phyloP scores from a whole-genome alignment of 2,888 invertebrate species.

The Ariolimax columbianus region DNA sequence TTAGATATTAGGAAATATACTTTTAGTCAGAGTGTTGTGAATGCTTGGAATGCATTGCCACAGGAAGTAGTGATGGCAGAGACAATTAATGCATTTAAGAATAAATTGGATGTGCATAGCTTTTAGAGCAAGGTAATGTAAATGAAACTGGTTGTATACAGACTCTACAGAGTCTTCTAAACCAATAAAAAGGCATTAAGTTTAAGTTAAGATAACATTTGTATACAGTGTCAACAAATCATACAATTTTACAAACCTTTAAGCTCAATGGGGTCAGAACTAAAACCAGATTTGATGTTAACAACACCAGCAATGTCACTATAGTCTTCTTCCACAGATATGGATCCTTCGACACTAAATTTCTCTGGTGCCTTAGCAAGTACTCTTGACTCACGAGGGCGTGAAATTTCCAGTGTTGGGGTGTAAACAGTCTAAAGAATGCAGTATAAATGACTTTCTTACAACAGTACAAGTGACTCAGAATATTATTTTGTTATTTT shows the following conservation, averaged over 20 bases:
- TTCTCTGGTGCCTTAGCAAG: not conserved
- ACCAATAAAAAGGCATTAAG: too few species aligned
- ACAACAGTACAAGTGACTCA: not conserved
- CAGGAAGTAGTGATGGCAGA: too few species aligned
- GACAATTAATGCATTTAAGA: too few species aligned
- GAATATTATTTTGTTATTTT: not conserved
- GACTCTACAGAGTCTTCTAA: too few species aligned
- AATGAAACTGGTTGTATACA: too few species aligned
- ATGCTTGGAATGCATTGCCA: too few species aligned
- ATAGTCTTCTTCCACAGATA: constrained; percentile 7
- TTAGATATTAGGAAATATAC: too few species aligned
- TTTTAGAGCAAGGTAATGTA: too few species aligned
- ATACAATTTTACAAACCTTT: constrained; percentile 11
- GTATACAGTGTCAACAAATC: not conserved
- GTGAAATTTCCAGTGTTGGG: constrained; percentile 22
- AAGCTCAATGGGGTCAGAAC: constrained; percentile 31
- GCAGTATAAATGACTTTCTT: not conserved
- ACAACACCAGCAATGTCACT: constrained; percentile 26
- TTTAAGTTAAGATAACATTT: too few species aligned
- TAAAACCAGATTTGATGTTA: constrained; percentile 14
- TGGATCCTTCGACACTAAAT: constrained; percentile 15
- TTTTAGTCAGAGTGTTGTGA: too few species aligned
- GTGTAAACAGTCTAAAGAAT: constrained; percentile 22
- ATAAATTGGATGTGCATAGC: too few species aligned
- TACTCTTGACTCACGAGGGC: constrained; percentile 16